These are phyloP conservation scores for Sinocyclocheilus rhinocerous DNA, from an alignment of 2,113 vertebrate genomes.

Conservation along the genomic window DNA sequence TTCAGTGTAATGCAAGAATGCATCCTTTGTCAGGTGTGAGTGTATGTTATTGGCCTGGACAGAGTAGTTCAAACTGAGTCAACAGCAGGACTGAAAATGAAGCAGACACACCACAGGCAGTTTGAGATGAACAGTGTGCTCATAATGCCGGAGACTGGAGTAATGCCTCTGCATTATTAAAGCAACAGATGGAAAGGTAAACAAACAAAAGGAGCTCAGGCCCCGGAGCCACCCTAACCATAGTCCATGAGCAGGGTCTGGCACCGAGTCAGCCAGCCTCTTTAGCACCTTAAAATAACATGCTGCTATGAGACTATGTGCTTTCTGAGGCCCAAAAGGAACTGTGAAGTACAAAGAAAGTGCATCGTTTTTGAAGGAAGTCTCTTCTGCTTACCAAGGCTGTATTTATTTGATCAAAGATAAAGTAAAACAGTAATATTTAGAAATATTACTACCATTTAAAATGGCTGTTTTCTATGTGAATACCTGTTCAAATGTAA, in stretches of 20 bases:
- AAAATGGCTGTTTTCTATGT: too few species aligned
- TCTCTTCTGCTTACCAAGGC: neutral
- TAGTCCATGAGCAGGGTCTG: neutral
- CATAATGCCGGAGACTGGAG: constrained; percentile 24
- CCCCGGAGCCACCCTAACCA: neutral
- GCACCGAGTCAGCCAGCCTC: neutral
- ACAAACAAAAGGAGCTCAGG: constrained; percentile 47
- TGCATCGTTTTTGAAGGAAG: neutral
- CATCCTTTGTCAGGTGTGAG: neutral
- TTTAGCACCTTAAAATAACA: constrained; percentile 24
- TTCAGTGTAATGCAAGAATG: neutral
- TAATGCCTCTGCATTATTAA: constrained; percentile 48
- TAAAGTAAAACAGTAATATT: too few species aligned
- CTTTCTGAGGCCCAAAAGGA: neutral
- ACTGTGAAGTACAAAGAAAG: neutral
- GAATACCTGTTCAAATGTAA: too few species aligned
- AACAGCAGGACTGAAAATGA: neutral
- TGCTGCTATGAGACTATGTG: neutral
- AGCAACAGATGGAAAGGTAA: constrained; percentile 59
- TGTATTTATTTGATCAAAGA: neutral
- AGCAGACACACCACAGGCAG: constrained; percentile 1
- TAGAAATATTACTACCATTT: neutral
- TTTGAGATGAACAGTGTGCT: neutral
- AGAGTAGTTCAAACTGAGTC: neutral
- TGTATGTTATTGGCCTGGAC: constrained; percentile 7